Conservation (phyloP, 2,888 invertebrate species). For the Eudemis profundana region DNA sequence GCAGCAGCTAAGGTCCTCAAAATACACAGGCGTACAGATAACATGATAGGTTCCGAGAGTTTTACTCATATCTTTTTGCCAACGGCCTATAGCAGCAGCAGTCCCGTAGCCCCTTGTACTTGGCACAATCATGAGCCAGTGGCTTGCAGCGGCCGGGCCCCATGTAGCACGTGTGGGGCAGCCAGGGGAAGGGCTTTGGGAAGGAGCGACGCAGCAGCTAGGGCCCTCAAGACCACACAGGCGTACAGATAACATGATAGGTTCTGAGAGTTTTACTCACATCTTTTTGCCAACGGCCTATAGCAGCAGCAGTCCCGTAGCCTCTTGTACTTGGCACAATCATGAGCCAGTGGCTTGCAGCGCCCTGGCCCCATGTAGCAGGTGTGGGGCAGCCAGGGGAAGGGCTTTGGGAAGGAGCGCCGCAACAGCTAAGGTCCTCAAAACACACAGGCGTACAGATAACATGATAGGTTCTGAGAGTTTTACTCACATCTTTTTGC, state of each 20-base stretch:
- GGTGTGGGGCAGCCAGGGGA: constrained; percentile 89
- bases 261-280: no score
- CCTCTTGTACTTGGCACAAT: constrained; percentile 87
- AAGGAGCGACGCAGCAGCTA: constrained; percentile 84
- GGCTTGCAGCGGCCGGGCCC: constrained; percentile 86
- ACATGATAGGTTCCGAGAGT: no score
- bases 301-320: constrained; percentile 88
- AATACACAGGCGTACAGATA: no score
- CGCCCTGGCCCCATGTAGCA: constrained; percentile 87
- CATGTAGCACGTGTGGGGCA: constrained; percentile 88
- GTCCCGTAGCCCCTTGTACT: constrained; percentile 86
- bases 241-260: no score
- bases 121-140: constrained; percentile 86
- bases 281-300: constrained; percentile 52
- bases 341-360: constrained; percentile 85
- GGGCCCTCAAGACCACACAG: constrained; percentile 83
- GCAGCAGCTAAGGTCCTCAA: constrained; percentile 83
- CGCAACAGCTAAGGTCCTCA: no score
- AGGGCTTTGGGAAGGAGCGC: constrained; percentile 86
- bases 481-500: constrained; percentile 86
- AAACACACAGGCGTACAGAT: no score
- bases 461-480: no score
- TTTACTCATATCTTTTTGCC: constrained; percentile 17
- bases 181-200: constrained; percentile 87
- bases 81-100: constrained; percentile 87